Evolutionary conservation across 1,140 invertebrate genomes (phyloP).

Genomic region (Brachionus angularis): DNA sequence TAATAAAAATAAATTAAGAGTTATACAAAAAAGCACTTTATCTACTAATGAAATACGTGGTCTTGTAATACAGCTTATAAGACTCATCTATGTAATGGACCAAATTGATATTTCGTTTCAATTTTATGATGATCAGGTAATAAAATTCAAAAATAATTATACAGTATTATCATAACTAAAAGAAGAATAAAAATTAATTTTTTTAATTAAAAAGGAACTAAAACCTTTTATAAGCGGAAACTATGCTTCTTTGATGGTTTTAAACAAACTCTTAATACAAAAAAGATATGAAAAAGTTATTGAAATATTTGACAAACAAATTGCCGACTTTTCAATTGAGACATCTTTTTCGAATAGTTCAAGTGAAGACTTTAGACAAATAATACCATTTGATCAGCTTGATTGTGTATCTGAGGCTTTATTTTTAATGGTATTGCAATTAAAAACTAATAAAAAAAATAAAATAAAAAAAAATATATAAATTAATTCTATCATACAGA

Average conservation of each 20-base stretch:
- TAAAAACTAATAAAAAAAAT: too few relatives aligned
- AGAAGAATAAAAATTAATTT: too few relatives aligned
- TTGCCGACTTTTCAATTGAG: neutral
- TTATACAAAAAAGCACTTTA: slow-evolving; percentile 5
- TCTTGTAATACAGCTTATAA: neutral
- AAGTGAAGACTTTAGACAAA: slow-evolving; percentile 10
- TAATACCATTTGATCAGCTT: slow-evolving; percentile 35
- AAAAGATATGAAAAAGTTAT: slow-evolving; percentile 6
- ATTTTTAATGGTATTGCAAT: neutral
- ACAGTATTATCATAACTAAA: too few relatives aligned
- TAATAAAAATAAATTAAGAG: neutral
- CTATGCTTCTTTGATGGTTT: slow-evolving; percentile 6
- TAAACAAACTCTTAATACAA: slow-evolving; percentile 29
- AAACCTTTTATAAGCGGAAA: slow-evolving; percentile 1
- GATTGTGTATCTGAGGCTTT: slow-evolving; percentile 31
- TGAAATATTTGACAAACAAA: slow-evolving; percentile 7
- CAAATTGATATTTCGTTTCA: neutral
- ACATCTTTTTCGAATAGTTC: slow-evolving; percentile 26
- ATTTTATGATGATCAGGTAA: neutral
- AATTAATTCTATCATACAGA: neutral
- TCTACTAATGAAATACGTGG: slow-evolving; percentile 23
- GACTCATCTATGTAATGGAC: slow-evolving; percentile 11
- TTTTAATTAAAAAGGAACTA: too few relatives aligned
- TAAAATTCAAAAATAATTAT: too few relatives aligned
- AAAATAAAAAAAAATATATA: neutral